Evolutionary conservation across 1,140 invertebrate species (phyloP).

Genomic region (Phocides pigmalion): DNA sequence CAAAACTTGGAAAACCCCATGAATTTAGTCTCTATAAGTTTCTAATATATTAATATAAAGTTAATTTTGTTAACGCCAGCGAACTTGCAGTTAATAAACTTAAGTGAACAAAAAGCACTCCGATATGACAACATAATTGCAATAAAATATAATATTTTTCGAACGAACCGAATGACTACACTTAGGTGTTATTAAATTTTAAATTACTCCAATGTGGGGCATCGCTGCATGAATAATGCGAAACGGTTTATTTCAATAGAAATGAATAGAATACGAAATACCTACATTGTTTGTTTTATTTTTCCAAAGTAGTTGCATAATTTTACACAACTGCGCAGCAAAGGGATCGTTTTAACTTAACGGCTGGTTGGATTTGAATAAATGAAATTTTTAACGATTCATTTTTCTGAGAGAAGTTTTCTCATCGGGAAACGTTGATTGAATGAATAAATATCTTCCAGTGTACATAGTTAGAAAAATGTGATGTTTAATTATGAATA

Average conservation of each 20-base stretch:
- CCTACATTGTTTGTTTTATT: constrained; percentile 30
- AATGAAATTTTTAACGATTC: constrained; percentile 35
- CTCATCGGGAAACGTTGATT: constrained; percentile 27
- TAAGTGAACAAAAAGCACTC: not conserved
- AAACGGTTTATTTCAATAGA: constrained; percentile 45
- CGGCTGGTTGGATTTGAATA: constrained; percentile 33
- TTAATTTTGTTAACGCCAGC: too few relatives aligned
- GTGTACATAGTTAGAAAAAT: constrained; percentile 20
- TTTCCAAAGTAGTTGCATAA: constrained; percentile 32
- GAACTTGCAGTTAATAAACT: too few relatives aligned
- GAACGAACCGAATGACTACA: constrained; percentile 19
- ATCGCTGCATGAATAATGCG: constrained; percentile 61
- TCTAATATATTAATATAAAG: too few relatives aligned
- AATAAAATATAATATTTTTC: constrained; percentile 18
- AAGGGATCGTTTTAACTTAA: constrained; percentile 34
- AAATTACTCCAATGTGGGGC: constrained; percentile 61
- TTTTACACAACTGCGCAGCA: constrained; percentile 33
- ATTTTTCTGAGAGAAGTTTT: constrained; percentile 33
- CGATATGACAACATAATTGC: constrained; percentile 4
- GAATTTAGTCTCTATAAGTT: too few relatives aligned
- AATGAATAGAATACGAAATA: constrained; percentile 41
- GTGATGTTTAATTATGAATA: constrained; percentile 11
- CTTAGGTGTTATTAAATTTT: constrained; percentile 57
- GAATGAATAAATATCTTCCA: constrained; percentile 28
- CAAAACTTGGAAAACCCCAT: too few relatives aligned